These are phyloP conservation scores for Heliconius ethilla DNA, from an alignment of 2,888 invertebrate genomes.

Conservation along the genomic window DNA sequence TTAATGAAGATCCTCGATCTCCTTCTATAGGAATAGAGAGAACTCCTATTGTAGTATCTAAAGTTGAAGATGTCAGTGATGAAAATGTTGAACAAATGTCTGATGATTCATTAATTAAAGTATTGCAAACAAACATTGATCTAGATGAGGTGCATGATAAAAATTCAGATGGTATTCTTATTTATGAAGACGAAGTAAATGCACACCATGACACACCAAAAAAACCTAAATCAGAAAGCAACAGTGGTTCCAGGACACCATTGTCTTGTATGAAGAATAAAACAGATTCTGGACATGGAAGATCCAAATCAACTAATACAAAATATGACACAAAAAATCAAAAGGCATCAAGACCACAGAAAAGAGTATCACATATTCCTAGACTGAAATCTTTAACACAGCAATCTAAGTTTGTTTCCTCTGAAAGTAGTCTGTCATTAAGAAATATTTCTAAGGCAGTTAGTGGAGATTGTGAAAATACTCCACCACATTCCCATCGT, in stretches of 20 bases:
- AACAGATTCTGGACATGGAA: constrained; percentile 61
- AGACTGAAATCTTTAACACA: constrained; percentile 70
- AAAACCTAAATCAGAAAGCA: constrained; percentile 64
- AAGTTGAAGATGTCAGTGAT: constrained; percentile 53
- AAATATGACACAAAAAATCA: constrained; percentile 63
- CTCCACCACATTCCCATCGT: constrained; percentile 75
- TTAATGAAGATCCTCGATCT: constrained; percentile 74
- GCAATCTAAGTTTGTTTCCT: constrained; percentile 55
- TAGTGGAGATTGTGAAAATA: constrained; percentile 76
- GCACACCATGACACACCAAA: constrained; percentile 63
- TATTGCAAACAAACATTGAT: constrained; percentile 68
- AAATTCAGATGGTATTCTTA: constrained; percentile 76
- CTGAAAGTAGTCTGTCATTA: constrained; percentile 66
- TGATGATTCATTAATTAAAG: constrained; percentile 73
- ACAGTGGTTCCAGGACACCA: constrained; percentile 72
- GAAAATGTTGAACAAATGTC: constrained; percentile 77
- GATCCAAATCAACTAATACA: constrained; percentile 75
- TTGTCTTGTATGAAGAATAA: constrained; percentile 79
- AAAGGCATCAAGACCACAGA: constrained; percentile 55
- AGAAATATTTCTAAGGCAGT: constrained; percentile 65
- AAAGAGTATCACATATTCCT: constrained; percentile 72
- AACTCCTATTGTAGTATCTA: constrained; percentile 74
- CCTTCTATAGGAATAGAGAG: constrained; percentile 76
- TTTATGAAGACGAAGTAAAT: constrained; percentile 81
- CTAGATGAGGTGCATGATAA: constrained; percentile 58